phyloP scores from a whole-genome alignment of 1,140 invertebrate species.

The Augochlora pura region DNA sequence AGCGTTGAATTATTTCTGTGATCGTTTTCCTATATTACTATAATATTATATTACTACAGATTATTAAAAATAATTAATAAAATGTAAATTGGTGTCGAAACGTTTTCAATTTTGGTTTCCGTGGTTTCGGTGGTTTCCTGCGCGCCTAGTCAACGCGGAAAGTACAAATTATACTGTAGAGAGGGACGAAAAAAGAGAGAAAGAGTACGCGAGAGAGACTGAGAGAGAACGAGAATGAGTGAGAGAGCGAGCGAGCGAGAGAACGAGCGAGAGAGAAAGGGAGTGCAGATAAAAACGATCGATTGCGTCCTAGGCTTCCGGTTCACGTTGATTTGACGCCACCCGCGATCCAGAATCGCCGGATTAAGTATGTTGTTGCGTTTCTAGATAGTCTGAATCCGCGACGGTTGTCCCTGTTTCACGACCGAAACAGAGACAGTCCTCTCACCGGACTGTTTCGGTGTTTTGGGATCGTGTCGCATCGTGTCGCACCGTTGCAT shows the following conservation, averaged over 20 bases:
- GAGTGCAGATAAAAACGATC: background rate
- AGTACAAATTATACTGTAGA: slow-evolving; percentile 23
- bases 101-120: no score
- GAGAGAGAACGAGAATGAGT: background rate
- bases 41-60: no score
- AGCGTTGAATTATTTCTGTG: no score
- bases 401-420: background rate
- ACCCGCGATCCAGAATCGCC: background rate
- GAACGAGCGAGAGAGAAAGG: no score
- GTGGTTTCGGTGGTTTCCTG: background rate
- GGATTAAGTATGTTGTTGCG: background rate
- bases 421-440: no score
- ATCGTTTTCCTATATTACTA: no score
- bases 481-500: background rate
- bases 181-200: background rate
- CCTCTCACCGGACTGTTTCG: background rate
- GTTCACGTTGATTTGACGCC: background rate
- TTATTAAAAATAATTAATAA: no score
- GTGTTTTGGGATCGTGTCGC: background rate
- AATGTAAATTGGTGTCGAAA: no score
- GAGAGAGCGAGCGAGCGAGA: no score
- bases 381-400: background rate
- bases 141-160: slow-evolving; percentile 1
- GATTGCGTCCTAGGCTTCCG: background rate
- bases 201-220: no score